Conservation (phyloP, 2,888 invertebrate genomes). For the Apotomis betuletana region DNA sequence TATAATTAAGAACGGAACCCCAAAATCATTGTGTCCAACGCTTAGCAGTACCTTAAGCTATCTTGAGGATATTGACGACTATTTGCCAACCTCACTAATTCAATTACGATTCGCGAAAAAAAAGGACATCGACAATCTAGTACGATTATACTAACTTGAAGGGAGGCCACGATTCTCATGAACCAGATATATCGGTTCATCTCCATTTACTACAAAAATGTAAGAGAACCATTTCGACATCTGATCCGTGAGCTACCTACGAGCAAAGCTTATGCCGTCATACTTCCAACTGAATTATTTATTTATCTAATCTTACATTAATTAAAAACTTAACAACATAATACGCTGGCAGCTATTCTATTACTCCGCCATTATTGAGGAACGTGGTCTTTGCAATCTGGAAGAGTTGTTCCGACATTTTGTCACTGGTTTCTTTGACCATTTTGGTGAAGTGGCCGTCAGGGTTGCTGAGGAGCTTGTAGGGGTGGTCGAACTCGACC, state of each 20-base stretch:
- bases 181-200: background rate
- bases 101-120: background rate
- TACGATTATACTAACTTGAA: background rate
- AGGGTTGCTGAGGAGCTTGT: constrained; percentile 84
- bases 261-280: background rate
- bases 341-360: constrained; percentile 53
- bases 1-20: background rate
- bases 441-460: constrained; percentile 86
- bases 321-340: constrained; percentile 40
- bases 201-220: constrained; percentile 6
- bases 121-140: background rate
- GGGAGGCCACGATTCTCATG: background rate
- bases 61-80: background rate
- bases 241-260: background rate
- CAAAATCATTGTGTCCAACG: background rate
- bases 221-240: constrained; percentile 7
- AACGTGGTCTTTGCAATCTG: constrained; percentile 77
- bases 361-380: constrained; percentile 67
- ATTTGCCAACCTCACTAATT: background rate
- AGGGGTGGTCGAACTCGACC: constrained; percentile 88
- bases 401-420: constrained; percentile 76
- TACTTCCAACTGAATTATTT: background rate
- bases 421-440: constrained; percentile 87
- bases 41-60: background rate
- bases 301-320: constrained; percentile 26